A percentile compares a stretch with the other conserved stretches of the same genome.
These are phyloP conservation scores for Dolichoris vasculosae DNA, from an alignment of 1,140 invertebrate species.

Conservation along the genomic window DNA sequence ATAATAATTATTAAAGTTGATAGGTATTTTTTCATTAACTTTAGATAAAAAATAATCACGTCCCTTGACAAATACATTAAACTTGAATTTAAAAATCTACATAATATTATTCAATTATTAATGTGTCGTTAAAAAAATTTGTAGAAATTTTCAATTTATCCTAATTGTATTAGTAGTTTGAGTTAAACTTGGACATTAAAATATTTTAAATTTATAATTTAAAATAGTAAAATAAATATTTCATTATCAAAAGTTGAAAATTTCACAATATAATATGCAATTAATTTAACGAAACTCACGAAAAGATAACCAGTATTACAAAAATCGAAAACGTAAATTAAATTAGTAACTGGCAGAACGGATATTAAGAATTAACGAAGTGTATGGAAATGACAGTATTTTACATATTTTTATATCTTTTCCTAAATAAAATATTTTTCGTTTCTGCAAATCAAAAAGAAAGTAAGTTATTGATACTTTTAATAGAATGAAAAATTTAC, in stretches of 20 bases:
- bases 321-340: neutral
- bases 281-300: neutral
- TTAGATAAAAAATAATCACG: no score
- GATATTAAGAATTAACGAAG: neutral
- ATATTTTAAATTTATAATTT: no score
- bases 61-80: no score
- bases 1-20: neutral
- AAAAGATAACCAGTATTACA: slow-evolving; percentile 15
- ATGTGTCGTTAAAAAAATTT: no score
- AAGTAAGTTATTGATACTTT: neutral
- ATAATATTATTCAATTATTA: no score
- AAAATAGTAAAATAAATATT: neutral
- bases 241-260: neutral
- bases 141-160: no score
- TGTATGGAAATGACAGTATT: neutral
- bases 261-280: slow-evolving; percentile 8
- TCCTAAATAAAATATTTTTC: neutral
- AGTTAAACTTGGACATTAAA: no score
- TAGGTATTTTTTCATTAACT: no score
- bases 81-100: neutral
- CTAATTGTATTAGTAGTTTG: no score
- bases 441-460: neutral
- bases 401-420: slow-evolving; percentile 7
- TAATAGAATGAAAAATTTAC: neutral
- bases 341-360: neutral